phyloP scores from a whole-genome alignment of 2,797 vertebrate genomes.

The Arrhamphus sclerolepis region DNA sequence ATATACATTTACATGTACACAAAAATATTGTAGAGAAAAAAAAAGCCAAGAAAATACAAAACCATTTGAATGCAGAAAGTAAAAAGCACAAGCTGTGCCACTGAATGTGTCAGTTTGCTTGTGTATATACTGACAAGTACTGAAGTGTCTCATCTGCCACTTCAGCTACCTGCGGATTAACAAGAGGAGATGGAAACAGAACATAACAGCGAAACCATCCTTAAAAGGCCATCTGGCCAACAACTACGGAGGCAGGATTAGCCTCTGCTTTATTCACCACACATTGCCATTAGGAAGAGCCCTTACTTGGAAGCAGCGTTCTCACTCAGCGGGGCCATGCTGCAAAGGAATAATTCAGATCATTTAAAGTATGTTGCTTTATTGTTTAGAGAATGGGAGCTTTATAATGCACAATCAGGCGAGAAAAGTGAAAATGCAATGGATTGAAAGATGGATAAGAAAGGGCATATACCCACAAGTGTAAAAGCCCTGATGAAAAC shows the following conservation, averaged over 20 bases:
- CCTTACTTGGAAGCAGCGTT: constrained; percentile 47
- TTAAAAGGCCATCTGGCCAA: constrained; percentile 67
- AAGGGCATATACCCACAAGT: not conserved
- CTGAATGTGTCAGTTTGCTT: constrained; percentile 42
- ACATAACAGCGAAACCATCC: constrained; percentile 60
- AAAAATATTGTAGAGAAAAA: constrained; percentile 2
- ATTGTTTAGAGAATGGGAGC: constrained; percentile 2
- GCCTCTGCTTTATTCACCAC: constrained; percentile 57
- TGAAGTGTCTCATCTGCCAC: constrained; percentile 63
- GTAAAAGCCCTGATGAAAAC: constrained; percentile 23
- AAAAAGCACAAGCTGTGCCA: constrained; percentile 37
- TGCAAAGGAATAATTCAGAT: constrained; percentile 25
- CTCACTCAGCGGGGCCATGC: constrained; percentile 29
- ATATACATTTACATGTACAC: not conserved
- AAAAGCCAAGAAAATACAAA: constrained; percentile 27
- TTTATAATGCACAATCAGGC: constrained; percentile 35
- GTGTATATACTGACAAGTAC: constrained; percentile 43
- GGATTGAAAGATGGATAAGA: constrained; percentile 28
- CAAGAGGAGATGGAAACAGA: constrained; percentile 61
- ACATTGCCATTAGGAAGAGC: constrained; percentile 44
- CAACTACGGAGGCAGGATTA: constrained; percentile 66
- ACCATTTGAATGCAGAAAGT: constrained; percentile 14
- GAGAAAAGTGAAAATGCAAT: constrained; percentile 4
- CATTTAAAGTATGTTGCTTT: constrained; percentile 26
- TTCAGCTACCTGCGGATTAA: constrained; percentile 65